Percentiles rank a stretch among this genome's conserved stretches.
These are phyloP conservation scores for Morpho helenor DNA, from an alignment of 2,888 invertebrate genomes.

Conservation along the genomic window DNA sequence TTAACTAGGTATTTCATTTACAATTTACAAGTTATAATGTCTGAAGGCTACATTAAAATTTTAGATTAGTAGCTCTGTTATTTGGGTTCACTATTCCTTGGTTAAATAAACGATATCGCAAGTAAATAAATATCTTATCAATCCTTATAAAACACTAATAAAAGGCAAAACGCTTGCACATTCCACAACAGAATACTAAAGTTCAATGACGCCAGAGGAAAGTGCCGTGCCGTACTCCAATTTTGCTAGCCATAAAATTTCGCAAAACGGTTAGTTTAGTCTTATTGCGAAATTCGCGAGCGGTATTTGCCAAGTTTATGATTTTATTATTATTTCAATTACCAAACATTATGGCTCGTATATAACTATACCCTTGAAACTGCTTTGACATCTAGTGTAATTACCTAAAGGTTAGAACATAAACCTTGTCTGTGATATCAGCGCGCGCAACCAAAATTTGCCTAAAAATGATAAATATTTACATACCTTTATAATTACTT, in stretches of 20 bases:
- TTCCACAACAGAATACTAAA: conserved; percentile 31
- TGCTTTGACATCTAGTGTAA: conserved; percentile 3
- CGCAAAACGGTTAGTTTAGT: conserved; percentile 39
- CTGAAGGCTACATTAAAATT: too few species aligned
- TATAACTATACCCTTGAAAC: conserved; percentile 6
- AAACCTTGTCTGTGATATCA: neutral
- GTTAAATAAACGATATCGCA: too few species aligned
- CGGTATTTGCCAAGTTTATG: conserved; percentile 20
- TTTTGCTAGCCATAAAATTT: conserved; percentile 50
- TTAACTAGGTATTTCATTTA: too few species aligned
- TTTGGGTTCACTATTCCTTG: too few species aligned
- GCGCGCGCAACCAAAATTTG: too few species aligned
- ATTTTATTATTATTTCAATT: conserved; percentile 19
- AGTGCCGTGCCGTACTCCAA: conserved; percentile 49
- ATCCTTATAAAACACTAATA: too few species aligned
- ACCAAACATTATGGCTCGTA: conserved; percentile 9
- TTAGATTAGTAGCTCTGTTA: too few species aligned
- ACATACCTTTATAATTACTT: too few species aligned
- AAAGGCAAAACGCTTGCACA: neutral
- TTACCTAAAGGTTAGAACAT: neutral
- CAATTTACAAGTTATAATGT: too few species aligned
- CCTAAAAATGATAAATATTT: too few species aligned
- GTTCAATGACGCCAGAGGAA: conserved; percentile 65
- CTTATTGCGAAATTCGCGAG: conserved; percentile 21
- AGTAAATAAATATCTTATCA: too few species aligned